Percentiles rank a stretch among this genome's conserved stretches.
phyloP scores from a whole-genome alignment of 2,113 vertebrate species.

The Platysteira castanea region DNA sequence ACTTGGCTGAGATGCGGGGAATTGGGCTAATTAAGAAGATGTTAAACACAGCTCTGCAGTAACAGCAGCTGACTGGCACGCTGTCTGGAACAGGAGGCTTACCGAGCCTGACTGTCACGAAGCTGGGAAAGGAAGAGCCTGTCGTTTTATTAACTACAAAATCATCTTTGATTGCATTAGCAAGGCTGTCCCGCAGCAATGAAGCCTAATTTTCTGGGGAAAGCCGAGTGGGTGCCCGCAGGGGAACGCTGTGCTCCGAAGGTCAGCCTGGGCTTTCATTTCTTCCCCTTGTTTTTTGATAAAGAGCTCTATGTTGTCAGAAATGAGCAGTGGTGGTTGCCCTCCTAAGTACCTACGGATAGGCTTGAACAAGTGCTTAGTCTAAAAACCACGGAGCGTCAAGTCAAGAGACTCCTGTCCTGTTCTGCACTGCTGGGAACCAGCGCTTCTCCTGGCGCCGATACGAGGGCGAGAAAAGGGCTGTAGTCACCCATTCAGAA shows the following conservation, averaged over 20 bases:
- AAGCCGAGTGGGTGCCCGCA: not conserved
- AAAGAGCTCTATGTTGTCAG: not conserved
- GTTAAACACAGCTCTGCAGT: conserved; percentile 16
- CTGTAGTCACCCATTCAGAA: not conserved
- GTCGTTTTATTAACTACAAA: not conserved
- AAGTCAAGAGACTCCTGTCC: not conserved
- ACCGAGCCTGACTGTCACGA: conserved; percentile 1
- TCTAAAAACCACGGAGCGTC: not conserved
- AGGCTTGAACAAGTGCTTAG: not conserved
- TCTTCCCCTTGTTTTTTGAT: not conserved
- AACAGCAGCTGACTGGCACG: conserved; percentile 44
- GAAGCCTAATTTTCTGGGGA: not conserved
- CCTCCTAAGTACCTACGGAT: not conserved
- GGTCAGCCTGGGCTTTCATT: not conserved
- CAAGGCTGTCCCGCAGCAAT: not conserved
- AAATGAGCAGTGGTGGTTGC: not conserved
- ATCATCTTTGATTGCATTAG: not conserved
- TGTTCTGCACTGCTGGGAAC: not conserved
- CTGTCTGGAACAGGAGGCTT: conserved; percentile 29
- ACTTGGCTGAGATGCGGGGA: conserved; percentile 5
- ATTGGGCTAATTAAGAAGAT: conserved; percentile 40
- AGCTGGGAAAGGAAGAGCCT: conserved; percentile 31
- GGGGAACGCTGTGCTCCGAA: not conserved
- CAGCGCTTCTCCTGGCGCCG: not conserved
- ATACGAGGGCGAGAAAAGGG: not conserved